Evolutionary conservation across 2,113 vertebrate species (phyloP).

Genomic region (Recurvirostra avosetta): DNA sequence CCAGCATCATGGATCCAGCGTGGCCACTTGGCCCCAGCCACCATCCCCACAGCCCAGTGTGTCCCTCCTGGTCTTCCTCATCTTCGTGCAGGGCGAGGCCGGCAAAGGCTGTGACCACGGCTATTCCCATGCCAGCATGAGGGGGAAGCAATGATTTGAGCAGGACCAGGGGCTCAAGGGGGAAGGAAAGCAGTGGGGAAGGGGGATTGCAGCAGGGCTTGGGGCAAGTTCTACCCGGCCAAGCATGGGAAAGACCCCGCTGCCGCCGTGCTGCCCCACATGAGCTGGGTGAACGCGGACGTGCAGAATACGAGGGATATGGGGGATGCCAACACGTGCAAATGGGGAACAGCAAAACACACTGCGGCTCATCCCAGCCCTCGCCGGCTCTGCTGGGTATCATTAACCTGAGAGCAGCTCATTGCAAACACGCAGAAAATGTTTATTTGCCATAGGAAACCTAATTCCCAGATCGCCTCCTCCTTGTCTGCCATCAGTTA

Average conservation of each 20-base stretch:
- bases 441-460: background rate
- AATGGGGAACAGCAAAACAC: background rate
- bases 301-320: rapidly evolving
- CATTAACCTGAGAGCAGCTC: background rate
- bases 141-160: background rate
- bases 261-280: rapidly evolving
- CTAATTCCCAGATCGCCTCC: background rate
- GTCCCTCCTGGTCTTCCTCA: background rate
- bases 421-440: background rate
- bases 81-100: background rate
- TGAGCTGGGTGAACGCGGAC: rapidly evolving
- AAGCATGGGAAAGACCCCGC: background rate
- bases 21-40: rapidly evolving
- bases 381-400: background rate
- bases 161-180: background rate
- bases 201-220: background rate
- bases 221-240: background rate
- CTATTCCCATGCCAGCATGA: rapidly evolving
- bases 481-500: background rate
- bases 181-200: background rate
- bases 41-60: background rate
- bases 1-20: rapidly evolving
- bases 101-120: background rate
- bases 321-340: background rate
- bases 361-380: background rate